Percentiles rank a stretch among this genome's conserved stretches.
Conservation (phyloP, 64 coral and sea anemone genomes). For the Anthopleura sola region DNA sequence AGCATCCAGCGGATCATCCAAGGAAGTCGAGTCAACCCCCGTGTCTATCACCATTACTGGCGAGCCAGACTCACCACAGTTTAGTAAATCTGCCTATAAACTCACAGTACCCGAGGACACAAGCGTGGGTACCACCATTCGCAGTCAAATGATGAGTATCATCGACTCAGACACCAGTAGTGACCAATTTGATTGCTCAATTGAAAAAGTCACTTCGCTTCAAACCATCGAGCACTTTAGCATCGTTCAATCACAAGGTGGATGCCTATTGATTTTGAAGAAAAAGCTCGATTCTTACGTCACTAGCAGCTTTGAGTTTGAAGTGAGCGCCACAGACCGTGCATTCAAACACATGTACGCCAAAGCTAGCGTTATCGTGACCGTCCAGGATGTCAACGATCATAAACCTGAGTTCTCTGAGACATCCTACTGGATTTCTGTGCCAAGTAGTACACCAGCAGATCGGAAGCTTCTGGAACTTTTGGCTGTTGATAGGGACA, state of each 20-base stretch:
- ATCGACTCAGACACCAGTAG: constrained; percentile 22
- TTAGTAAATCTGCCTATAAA: background rate
- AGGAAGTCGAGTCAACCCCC: constrained; percentile 12
- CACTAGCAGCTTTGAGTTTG: constrained; percentile 35
- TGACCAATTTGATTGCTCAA: constrained; percentile 39
- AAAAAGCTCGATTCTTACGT: constrained; percentile 22
- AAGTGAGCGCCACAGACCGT: constrained; percentile 78
- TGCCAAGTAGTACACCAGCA: constrained; percentile 38
- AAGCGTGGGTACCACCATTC: constrained; percentile 15
- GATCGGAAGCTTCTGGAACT: constrained; percentile 44
- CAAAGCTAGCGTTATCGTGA: constrained; percentile 42
- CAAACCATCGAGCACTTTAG: constrained; percentile 17
- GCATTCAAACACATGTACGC: constrained; percentile 73
- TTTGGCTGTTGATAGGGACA: constrained; percentile 41
- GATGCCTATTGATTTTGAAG: constrained; percentile 23
- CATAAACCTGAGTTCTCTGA: constrained; percentile 64
- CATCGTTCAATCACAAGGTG: background rate
- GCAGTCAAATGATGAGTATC: constrained; percentile 13
- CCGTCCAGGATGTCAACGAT: constrained; percentile 56
- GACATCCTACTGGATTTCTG: constrained; percentile 48
- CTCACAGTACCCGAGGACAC: constrained; percentile 16
- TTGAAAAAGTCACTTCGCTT: constrained; percentile 34
- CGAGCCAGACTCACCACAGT: constrained; percentile 26
- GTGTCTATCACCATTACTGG: constrained; percentile 35
- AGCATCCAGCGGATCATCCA: constrained; percentile 34